Conservation (phyloP, 1,140 invertebrate species). For the Stegodyphus dumicola region DNA sequence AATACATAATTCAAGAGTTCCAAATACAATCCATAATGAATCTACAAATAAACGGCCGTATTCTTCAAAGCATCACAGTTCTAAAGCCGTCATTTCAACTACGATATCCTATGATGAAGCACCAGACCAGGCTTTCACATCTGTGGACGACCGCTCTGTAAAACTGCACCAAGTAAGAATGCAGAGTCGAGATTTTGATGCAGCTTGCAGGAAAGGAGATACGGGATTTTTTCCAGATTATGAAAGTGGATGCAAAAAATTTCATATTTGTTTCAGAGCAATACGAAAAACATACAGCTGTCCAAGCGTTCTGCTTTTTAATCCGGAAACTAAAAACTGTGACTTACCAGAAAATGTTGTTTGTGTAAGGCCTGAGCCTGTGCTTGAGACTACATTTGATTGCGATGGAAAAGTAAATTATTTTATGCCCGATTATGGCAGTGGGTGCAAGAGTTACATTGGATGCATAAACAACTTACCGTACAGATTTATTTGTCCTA, state of each 20-base stretch:
- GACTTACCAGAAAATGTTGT: constrained; percentile 59
- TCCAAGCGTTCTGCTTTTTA: constrained; percentile 54
- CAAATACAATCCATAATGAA: constrained; percentile 22
- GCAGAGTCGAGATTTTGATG: constrained; percentile 5
- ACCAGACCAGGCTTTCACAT: background rate
- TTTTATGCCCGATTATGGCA: constrained; percentile 43
- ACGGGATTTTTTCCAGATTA: constrained; percentile 59
- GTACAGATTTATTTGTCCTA: constrained; percentile 50
- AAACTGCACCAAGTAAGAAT: background rate
- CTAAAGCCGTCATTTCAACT: background rate
- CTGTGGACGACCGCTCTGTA: background rate
- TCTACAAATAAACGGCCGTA: background rate
- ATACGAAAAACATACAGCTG: constrained; percentile 57
- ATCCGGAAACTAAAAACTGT: constrained; percentile 56
- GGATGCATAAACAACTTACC: constrained; percentile 45
- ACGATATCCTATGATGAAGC: background rate
- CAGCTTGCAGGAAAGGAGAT: constrained; percentile 34
- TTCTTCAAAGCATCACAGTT: background rate
- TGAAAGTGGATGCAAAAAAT: constrained; percentile 49
- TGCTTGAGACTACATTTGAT: background rate
- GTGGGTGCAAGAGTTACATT: constrained; percentile 45
- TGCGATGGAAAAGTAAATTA: constrained; percentile 29
- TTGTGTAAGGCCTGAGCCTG: constrained; percentile 30
- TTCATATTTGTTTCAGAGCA: constrained; percentile 56
- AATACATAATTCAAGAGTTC: background rate